Evolutionary conservation across 2,113 vertebrate species (phyloP).

Genomic region (Archilochus colubris): DNA sequence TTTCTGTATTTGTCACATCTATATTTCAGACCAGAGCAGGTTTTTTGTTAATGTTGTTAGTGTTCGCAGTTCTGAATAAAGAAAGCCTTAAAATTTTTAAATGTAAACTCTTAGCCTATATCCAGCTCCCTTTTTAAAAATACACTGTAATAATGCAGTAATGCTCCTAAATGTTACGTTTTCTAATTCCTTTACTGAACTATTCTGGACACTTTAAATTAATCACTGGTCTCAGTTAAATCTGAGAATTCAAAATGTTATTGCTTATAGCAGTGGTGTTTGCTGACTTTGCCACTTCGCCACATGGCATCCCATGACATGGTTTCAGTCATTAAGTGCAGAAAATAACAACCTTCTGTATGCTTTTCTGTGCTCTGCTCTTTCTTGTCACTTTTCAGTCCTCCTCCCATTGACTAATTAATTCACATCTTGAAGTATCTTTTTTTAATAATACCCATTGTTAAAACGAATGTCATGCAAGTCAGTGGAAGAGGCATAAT

Average conservation of each 20-base stretch:
- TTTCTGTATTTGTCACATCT: not conserved
- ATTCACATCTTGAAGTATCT: not conserved
- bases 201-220: not conserved
- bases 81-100: not conserved
- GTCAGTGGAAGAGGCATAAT: not conserved
- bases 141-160: not conserved
- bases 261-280: not conserved
- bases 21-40: not conserved
- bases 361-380: not conserved
- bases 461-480: not conserved
- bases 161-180: not conserved
- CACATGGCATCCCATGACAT: not conserved
- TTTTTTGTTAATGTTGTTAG: not conserved
- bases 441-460: not conserved
- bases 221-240: not conserved
- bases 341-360: not conserved
- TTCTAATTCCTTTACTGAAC: not conserved
- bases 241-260: not conserved
- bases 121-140: not conserved
- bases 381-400: not conserved
- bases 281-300: not conserved
- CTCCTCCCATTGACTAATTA: not conserved
- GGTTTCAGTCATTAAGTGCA: not conserved
- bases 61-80: not conserved
- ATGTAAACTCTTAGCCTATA: not conserved